These are phyloP conservation scores for Chaetodon trifascialis DNA, from an alignment of 2,113 vertebrate genomes.

Conservation along the genomic window DNA sequence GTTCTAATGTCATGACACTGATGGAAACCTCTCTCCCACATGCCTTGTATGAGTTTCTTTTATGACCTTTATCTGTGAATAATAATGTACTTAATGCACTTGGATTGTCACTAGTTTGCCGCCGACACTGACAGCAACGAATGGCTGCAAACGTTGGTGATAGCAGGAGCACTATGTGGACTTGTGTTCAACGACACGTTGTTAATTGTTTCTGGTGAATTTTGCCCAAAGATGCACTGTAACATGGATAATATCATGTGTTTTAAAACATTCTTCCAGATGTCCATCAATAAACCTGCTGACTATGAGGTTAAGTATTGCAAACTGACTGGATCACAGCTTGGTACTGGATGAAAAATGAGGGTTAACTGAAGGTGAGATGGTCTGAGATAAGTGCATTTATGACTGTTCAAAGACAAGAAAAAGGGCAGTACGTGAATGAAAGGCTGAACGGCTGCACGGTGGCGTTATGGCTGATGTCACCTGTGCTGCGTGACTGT, in stretches of 20 bases:
- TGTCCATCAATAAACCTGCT: conserved; percentile 39
- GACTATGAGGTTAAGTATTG: conserved; percentile 27
- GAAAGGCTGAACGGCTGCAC: conserved; percentile 2
- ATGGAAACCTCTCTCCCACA: neutral
- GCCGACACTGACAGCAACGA: conserved; percentile 32
- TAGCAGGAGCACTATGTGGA: conserved; percentile 30
- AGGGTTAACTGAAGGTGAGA: conserved; percentile 39
- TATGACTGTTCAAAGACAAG: conserved; percentile 27
- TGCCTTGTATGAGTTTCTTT: conserved; percentile 35
- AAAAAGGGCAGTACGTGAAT: conserved; percentile 31
- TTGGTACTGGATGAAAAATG: conserved; percentile 52
- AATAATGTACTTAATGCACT: conserved; percentile 68
- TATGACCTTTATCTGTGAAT: conserved; percentile 66
- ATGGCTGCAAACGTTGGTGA: conserved; percentile 40
- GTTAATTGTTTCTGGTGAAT: conserved; percentile 28
- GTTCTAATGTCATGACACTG: conserved; percentile 31
- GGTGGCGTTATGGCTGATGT: conserved; percentile 33
- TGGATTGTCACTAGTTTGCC: conserved; percentile 40
- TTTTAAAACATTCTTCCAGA: conserved; percentile 51
- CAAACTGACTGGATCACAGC: conserved; percentile 34
- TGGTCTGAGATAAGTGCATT: conserved; percentile 64
- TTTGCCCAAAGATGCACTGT: conserved; percentile 57
- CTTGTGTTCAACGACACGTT: conserved; percentile 33
- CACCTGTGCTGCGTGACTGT: conserved; percentile 41
- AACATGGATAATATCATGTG: conserved; percentile 25